Evolutionary conservation across 2,888 invertebrate species (phyloP), one percentile per base, ranked within the genome.

Genomic region (Clitarchus hookeri): DNA sequence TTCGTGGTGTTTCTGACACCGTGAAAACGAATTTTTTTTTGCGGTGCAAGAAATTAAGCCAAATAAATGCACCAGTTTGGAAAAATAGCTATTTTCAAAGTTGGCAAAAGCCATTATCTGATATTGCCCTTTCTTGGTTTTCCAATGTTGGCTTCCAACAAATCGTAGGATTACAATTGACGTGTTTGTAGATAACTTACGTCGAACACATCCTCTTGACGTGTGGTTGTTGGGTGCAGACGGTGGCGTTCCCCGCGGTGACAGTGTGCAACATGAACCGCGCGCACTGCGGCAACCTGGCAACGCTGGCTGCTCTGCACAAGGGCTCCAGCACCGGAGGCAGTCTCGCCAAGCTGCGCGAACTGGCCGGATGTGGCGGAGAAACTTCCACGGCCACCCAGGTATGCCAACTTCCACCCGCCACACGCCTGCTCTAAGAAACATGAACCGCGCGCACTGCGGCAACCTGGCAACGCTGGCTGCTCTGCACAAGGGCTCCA

Each of bases 241-340:
- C 88, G 23, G 53, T 88, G 36, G 83, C 84, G 44, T 88, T 88
- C 78, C 88, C 88, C 9, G 86, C 87, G 4, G 87, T 88, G 11
- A 88, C 87, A 9, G 88, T 88, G 16, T 88, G 88, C 79, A 88
- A 88, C 84, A 80, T 88, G 82, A 88, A 88, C 84, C 86, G 88
- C 11, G 87, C 87, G 6, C 88, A 88, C 82, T 88, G 88, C 79
- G 83, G 83, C 19, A 87, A 88, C 84, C 84, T 88, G 77, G 80
- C 86, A 48, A 44, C 78, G 25, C 85, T 88, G 25, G 86, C 85
- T 11, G 44, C 87, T 23, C 54, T 80, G 36, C 84, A 87, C 53
- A 77, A 84, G 54, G 86, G 87, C 12, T 86, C 88, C 27, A 86
- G 85, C 27, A 36, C 85, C 19, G 88, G 86, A 12, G 36, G 65